phyloP scores from a whole-genome alignment of 2,797 vertebrate genomes.

The Sparus aurata region DNA sequence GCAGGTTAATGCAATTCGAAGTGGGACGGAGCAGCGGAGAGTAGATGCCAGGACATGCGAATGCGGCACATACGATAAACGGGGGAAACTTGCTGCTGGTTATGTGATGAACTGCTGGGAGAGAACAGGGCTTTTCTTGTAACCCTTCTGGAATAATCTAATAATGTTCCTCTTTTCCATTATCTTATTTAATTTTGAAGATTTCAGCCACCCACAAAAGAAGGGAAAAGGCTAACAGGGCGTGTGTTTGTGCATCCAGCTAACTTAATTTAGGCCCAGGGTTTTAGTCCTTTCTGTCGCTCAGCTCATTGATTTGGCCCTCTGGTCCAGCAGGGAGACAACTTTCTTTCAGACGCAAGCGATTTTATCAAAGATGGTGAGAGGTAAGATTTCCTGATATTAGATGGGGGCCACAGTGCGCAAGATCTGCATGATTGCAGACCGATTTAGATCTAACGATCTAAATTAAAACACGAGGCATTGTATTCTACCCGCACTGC shows the following conservation, averaged over 20 bases:
- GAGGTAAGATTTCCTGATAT: background rate
- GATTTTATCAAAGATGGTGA: slow-evolving; percentile 13
- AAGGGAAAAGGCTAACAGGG: slow-evolving; percentile 69
- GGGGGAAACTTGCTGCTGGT: slow-evolving; percentile 49
- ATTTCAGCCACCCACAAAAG: slow-evolving; percentile 81
- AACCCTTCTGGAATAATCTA: slow-evolving; percentile 75
- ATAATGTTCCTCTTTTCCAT: slow-evolving; percentile 81
- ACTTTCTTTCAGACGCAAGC: slow-evolving; percentile 30
- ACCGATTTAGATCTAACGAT: too few relatives aligned
- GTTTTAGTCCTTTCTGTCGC: slow-evolving; percentile 70
- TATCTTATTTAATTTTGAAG: slow-evolving; percentile 84
- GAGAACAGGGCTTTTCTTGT: slow-evolving; percentile 67
- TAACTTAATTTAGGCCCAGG: slow-evolving; percentile 77
- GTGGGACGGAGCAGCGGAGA: slow-evolving; percentile 28
- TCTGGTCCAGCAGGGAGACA: slow-evolving; percentile 44
- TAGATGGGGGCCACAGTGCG: background rate
- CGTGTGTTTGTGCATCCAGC: slow-evolving; percentile 73
- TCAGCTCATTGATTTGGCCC: slow-evolving; percentile 60
- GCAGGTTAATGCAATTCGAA: slow-evolving; percentile 76
- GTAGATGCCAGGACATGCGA: slow-evolving; percentile 67
- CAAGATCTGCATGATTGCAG: slow-evolving; percentile 3
- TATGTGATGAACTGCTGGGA: slow-evolving; percentile 42
- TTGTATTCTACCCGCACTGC: too few relatives aligned
- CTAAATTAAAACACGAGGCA: too few relatives aligned
- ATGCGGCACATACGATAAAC: slow-evolving; percentile 62